phyloP scores from a whole-genome alignment of 2,888 invertebrate genomes.

The Morpho deidamia region DNA sequence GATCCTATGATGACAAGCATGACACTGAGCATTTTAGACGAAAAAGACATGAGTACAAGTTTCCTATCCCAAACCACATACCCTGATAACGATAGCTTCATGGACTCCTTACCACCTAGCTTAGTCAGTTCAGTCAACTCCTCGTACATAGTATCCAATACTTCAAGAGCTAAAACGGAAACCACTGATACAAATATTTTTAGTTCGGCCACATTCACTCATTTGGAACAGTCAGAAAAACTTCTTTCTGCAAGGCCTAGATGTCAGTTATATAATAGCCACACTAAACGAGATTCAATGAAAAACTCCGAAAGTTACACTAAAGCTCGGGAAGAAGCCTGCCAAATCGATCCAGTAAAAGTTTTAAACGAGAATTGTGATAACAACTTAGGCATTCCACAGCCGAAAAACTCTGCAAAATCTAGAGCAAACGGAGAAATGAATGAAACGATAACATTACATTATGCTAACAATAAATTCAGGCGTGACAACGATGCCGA shows the following conservation, averaged over 20 bases:
- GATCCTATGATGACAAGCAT: constrained; percentile 73
- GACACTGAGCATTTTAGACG: constrained; percentile 71
- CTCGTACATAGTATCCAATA: constrained; percentile 55
- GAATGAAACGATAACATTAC: constrained; percentile 61
- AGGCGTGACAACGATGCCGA: constrained; percentile 52
- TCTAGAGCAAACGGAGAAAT: constrained; percentile 44
- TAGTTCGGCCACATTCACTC: constrained; percentile 66
- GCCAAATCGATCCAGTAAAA: constrained; percentile 59
- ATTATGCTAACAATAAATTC: constrained; percentile 63
- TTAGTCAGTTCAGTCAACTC: constrained; percentile 69
- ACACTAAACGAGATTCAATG: constrained; percentile 50
- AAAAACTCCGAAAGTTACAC: constrained; percentile 63
- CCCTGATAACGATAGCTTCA: constrained; percentile 66
- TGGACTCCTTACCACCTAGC: constrained; percentile 68
- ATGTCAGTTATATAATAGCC: constrained; percentile 51
- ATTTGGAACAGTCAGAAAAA: constrained; percentile 61
- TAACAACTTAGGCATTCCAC: constrained; percentile 30
- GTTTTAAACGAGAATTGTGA: constrained; percentile 60
- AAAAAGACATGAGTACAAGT: constrained; percentile 74
- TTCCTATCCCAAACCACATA: constrained; percentile 71
- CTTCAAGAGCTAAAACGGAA: constrained; percentile 44
- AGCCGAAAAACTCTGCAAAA: constrained; percentile 41
- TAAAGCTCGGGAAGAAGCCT: constrained; percentile 59
- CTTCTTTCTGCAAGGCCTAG: constrained; percentile 58
- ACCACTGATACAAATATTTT: constrained; percentile 55